These are phyloP conservation scores for Schizotus pectinicornis DNA, from an alignment of 2,888 invertebrate species.

Conservation along the genomic window DNA sequence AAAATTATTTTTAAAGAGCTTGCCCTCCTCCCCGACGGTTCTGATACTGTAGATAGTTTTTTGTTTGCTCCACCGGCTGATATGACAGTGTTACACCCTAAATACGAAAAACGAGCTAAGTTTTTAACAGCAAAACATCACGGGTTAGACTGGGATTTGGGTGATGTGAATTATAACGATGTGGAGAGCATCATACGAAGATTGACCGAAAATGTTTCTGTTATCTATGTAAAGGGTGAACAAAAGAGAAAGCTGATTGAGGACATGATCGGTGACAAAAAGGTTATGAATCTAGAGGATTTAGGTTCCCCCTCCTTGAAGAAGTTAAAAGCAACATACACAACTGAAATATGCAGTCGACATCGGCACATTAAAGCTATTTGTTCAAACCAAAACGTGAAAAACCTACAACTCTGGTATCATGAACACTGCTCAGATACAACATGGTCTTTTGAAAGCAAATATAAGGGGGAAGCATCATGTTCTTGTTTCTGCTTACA, in stretches of 20 bases:
- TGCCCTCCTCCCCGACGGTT: no score
- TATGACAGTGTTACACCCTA: no score
- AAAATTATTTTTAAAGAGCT: not conserved
- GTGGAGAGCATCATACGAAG: not conserved
- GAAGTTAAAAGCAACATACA: not conserved
- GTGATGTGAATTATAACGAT: constrained; percentile 2
- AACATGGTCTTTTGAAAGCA: constrained; percentile 2
- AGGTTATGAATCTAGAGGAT: constrained; percentile 6
- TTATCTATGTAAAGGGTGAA: constrained; percentile 4
- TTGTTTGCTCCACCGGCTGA: no score
- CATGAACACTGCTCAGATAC: constrained; percentile 18
- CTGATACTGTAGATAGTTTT: no score
- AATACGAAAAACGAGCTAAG: no score
- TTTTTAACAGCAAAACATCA: no score
- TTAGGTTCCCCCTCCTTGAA: constrained; percentile 5
- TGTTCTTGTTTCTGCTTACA: constrained; percentile 2
- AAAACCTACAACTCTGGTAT: constrained; percentile 6
- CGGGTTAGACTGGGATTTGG: constrained; percentile 2
- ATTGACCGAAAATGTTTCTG: not conserved
- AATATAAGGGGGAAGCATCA: not conserved
- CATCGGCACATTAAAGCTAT: not conserved
- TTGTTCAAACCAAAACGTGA: constrained; percentile 3
- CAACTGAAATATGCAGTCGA: not conserved
- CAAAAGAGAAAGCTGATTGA: constrained; percentile 1
- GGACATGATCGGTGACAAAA: not conserved